Conservation (phyloP, 2,113 vertebrate species). For the Ageneiosus marmoratus region DNA sequence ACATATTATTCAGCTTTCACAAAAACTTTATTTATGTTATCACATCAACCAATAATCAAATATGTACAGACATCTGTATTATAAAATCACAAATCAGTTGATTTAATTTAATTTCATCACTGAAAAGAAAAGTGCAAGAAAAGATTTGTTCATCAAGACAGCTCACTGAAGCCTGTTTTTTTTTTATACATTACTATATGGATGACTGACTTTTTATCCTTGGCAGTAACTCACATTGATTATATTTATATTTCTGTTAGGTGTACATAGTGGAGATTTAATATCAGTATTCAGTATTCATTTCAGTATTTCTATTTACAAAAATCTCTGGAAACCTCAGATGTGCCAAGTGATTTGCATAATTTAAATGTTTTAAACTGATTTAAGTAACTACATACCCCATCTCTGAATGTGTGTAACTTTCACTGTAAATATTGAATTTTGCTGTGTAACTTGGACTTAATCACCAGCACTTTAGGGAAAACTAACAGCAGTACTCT, state of each 20-base stretch:
- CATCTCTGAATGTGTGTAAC: too few species aligned
- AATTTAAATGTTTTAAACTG: too few species aligned
- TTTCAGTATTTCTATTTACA: too few species aligned
- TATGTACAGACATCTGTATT: not conserved
- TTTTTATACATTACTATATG: not conserved
- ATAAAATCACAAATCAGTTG: not conserved
- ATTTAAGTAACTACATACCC: too few species aligned
- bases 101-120: not conserved
- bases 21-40: not conserved
- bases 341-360: too few species aligned
- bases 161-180: not conserved
- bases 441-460: too few species aligned
- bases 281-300: not conserved
- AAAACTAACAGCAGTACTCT: too few species aligned
- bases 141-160: not conserved
- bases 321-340: too few species aligned
- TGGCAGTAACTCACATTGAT: too few species aligned
- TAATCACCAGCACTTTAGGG: too few species aligned
- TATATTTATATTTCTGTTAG: not conserved
- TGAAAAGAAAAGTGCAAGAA: not conserved
- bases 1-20: not conserved
- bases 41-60: not conserved
- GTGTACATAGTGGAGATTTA: not conserved
- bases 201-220: not conserved
- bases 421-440: too few species aligned